Conservation (phyloP, 2,888 invertebrate genomes). For the Sphaerophoria rueppellii region DNA sequence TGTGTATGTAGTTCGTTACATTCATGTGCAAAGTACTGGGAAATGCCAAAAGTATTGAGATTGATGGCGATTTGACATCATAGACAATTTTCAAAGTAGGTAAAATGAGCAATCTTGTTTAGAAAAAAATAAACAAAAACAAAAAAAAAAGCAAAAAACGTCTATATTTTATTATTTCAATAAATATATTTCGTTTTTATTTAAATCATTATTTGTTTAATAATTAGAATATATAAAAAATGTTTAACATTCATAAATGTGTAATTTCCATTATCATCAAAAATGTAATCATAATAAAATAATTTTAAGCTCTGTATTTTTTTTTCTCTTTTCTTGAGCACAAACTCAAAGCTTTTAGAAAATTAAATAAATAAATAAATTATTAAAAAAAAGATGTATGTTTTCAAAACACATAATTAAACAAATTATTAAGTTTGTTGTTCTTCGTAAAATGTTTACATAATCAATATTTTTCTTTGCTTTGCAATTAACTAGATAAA, state of each 20-base stretch:
- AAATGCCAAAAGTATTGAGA: too few relatives aligned
- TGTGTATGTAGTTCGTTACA: too few relatives aligned
- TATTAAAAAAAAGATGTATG: constrained; percentile 57
- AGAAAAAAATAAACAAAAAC: too few relatives aligned
- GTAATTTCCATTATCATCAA: constrained; percentile 68
- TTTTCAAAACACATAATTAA: constrained; percentile 67
- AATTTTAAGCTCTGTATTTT: neutral
- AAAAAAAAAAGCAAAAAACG: too few relatives aligned
- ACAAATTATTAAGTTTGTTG: constrained; percentile 23
- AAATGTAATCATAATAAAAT: constrained; percentile 52
- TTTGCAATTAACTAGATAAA: constrained; percentile 73
- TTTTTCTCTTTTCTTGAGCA: constrained; percentile 48
- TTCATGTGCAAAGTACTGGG: too few relatives aligned
- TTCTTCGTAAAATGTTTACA: constrained; percentile 73
- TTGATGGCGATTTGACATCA: too few relatives aligned
- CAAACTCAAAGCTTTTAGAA: constrained; percentile 60
- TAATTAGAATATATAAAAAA: constrained; percentile 57
- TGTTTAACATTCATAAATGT: constrained; percentile 71
- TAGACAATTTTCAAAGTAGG: too few relatives aligned
- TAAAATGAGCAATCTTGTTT: too few relatives aligned
- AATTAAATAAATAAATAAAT: constrained; percentile 74
- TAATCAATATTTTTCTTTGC: constrained; percentile 62
- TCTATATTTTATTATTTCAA: constrained; percentile 64
- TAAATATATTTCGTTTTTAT: constrained; percentile 65
- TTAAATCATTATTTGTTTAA: constrained; percentile 31